Base-by-base conservation (phyloP, 2,888 invertebrate genomes). In the Macrophya annulata region DNA sequence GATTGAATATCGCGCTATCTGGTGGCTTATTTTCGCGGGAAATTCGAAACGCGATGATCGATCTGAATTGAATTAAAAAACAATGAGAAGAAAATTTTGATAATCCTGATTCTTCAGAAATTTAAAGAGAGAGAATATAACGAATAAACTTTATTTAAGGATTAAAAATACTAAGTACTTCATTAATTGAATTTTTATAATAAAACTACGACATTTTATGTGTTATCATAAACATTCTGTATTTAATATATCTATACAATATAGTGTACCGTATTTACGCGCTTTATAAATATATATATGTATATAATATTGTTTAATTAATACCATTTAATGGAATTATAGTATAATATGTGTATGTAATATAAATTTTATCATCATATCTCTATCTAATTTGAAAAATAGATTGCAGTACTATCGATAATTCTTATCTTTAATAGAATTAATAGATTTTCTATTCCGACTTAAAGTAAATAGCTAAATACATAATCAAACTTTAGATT, bases 1-100 rank as follows among this genome's bases (percentile, higher is more conserved):
- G 5, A n/a, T 85, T n/a, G 85, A 87, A 86, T 86, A 74, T 88
- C 85, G 86, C 89, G 89, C 88, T 90, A 90, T 86, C 90, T 89
- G 21, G 21, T 59, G 81, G 81, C 6, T 15, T n/a, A 2, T 12
- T 0, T n/a, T 8, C 5, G 37, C 25, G n/a, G 43, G 45, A 62
- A 43, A 62, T 21, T 62, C 43, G n/a, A 72, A 45, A 43, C 21
- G 9, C 3, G 31, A 31, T 0, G 4, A 31, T 25, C 25, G 8
- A 25, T 5, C 2, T 21, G 9, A 21, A 8, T 25, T 5, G 9
- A 17, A 48, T 48, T 48, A 0, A 0, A 4, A 48, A 31, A 31
- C 1, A 31, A 31, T 31, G 3, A 31, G 1, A 31, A 31, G 3
- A 15, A 43, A 43, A 15, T 48, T 15, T 48, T 15, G 15, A 15